phyloP scores from a whole-genome alignment of 2,888 invertebrate species.

The Nomada goodeniana region DNA sequence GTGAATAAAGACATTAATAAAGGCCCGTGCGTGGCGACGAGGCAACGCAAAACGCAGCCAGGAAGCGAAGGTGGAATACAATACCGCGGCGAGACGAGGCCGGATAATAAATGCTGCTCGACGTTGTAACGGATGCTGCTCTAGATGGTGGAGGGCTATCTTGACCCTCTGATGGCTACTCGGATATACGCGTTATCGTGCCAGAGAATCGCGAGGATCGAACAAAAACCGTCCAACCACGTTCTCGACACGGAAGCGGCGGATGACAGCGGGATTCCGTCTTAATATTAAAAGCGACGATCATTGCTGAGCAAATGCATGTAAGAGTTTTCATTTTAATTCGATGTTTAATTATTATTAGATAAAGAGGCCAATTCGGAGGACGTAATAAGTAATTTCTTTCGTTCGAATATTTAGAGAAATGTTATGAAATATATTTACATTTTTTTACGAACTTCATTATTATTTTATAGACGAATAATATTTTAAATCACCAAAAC shows the following conservation, averaged over 20 bases:
- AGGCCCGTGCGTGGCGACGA: slow-evolving; percentile 65
- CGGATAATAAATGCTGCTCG: slow-evolving; percentile 67
- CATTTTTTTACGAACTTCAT: too few species aligned
- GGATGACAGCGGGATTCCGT: slow-evolving; percentile 63
- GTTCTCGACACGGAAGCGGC: slow-evolving; percentile 55
- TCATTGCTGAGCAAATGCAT: slow-evolving; percentile 20
- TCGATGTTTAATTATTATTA: too few species aligned
- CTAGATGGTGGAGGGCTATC: slow-evolving; percentile 70
- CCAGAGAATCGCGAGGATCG: slow-evolving; percentile 63
- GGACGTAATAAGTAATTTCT: too few species aligned
- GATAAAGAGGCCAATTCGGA: too few species aligned
- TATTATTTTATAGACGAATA: too few species aligned
- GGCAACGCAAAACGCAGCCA: slow-evolving; percentile 54
- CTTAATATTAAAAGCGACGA: slow-evolving; percentile 55
- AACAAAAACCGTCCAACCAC: slow-evolving; percentile 62
- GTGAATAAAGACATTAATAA: slow-evolving; percentile 79
- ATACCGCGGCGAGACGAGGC: slow-evolving; percentile 65
- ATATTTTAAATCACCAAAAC: too few species aligned
- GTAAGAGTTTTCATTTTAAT: too few species aligned
- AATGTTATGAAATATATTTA: too few species aligned
- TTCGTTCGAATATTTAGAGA: too few species aligned
- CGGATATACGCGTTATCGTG: slow-evolving; percentile 70
- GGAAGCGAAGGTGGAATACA: slow-evolving; percentile 67
- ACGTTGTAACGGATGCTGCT: slow-evolving; percentile 69
- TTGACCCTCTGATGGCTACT: slow-evolving; percentile 63